Conservation (phyloP, 2,888 invertebrate species). For the Tetanocera ferruginea region DNA sequence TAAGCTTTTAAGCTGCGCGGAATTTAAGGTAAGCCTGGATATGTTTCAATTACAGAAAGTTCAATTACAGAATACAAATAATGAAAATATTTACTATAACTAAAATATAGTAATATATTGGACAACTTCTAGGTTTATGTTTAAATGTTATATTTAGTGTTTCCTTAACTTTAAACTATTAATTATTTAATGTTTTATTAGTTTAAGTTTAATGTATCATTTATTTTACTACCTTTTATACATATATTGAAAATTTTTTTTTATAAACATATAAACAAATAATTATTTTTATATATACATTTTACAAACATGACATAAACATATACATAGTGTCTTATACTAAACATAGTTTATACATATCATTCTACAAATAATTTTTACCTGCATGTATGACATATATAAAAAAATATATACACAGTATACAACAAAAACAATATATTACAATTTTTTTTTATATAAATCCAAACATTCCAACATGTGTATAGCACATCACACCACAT, state of each 20-base stretch:
- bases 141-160: background rate
- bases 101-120: no score
- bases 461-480: no score
- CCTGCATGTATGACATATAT: conserved; percentile 24
- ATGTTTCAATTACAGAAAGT: no score
- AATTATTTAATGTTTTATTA: background rate
- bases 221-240: no score
- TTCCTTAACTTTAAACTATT: background rate
- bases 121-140: no score
- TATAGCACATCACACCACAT: background rate
- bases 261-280: no score
- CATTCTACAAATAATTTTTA: background rate
- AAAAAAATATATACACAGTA: conserved; percentile 43
- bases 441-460: conserved; percentile 29
- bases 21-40: no score
- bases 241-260: no score
- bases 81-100: no score
- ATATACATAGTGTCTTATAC: conserved; percentile 2
- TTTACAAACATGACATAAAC: conserved; percentile 1
- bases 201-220: background rate
- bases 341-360: conserved; percentile 3
- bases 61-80: no score
- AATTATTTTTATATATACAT: no score
- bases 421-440: conserved; percentile 51
- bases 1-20: no score